Percentiles rank a stretch among this genome's conserved stretches.
Evolutionary conservation across 2,113 vertebrate species (phyloP).

Genomic region (Piprites chloris): DNA sequence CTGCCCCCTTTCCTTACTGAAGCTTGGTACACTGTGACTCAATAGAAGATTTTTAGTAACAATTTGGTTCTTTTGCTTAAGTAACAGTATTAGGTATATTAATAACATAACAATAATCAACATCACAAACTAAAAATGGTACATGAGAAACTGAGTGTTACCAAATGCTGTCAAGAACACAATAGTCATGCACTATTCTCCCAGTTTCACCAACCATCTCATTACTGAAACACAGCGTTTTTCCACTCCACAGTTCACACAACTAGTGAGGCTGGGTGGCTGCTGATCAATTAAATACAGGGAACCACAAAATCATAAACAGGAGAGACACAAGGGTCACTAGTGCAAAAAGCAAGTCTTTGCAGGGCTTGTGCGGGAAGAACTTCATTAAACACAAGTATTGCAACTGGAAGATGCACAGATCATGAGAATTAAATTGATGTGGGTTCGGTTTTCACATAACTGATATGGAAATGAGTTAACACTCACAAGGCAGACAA

Average conservation of each 20-base stretch:
- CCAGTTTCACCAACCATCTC: neutral
- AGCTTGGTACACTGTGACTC: neutral
- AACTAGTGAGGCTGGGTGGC: neutral
- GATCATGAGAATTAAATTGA: neutral
- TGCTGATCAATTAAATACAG: neutral
- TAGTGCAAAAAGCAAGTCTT: neutral
- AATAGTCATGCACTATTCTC: neutral
- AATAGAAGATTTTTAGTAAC: neutral
- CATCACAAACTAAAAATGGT: neutral
- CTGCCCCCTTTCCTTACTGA: neutral
- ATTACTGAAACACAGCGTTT: neutral
- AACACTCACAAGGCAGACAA: neutral
- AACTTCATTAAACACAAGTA: neutral
- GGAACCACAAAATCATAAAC: fast-evolving
- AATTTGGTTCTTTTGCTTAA: neutral
- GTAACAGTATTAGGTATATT: neutral
- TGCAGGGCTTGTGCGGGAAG: fast-evolving
- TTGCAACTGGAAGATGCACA: neutral
- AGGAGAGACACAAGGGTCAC: neutral
- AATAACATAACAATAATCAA: neutral
- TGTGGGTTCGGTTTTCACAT: neutral
- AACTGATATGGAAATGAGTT: neutral
- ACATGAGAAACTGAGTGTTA: neutral
- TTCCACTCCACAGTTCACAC: neutral
- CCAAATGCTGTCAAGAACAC: neutral